Base-by-base conservation (phyloP, 2,113 vertebrate species). In the Nycticryphes semicollaris region DNA sequence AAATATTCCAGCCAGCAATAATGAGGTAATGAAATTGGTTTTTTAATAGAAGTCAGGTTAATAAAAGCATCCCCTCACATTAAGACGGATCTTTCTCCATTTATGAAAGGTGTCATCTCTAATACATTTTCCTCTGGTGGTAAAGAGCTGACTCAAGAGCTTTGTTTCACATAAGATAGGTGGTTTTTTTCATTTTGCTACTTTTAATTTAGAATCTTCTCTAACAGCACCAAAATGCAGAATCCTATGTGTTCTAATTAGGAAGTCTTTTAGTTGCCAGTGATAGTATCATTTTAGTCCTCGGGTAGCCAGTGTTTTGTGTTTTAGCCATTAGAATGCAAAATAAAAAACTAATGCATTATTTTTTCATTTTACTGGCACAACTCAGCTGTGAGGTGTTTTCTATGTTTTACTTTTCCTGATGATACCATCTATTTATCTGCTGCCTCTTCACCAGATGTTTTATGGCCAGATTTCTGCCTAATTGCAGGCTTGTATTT, bases 1-100 rank as follows among this genome's bases (percentile, higher is more conserved):
- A 54, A 56, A 72, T 59, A 21, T 47, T 84, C 24, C 11, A 50
- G 9, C 17, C 35, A 56, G 39, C n/a, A 33, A 8, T 43, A 62
- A 31, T 12, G 20, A 68, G 9, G 9, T n/a, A 68, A 43, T 62
- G 18, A 74, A 62, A 48, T 19, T 62, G 8, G n/a, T n/a, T 33
- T 62, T 84, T 66, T 66, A 24, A 3, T 4, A 24, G 12, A 57
- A 68, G 12, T 41, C 15, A n/a, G 20, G 35, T 50, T 87, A 51
- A 64, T 54, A 48, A 73, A 66, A 21, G 5, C 4, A 2, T 0
- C 12, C 3, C 21, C 30, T 79, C 1, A 1, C 23, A 9, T 74
- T 43, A 47, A 60, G 41, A 19, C 5, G 50, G 35, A 60, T 16
- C n/a, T 73, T 54, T 62, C n/a, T 72, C 11, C 7, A 45, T 23